Base-by-base conservation (phyloP, 1,140 invertebrate genomes). In the Cydia strobilella region DNA sequence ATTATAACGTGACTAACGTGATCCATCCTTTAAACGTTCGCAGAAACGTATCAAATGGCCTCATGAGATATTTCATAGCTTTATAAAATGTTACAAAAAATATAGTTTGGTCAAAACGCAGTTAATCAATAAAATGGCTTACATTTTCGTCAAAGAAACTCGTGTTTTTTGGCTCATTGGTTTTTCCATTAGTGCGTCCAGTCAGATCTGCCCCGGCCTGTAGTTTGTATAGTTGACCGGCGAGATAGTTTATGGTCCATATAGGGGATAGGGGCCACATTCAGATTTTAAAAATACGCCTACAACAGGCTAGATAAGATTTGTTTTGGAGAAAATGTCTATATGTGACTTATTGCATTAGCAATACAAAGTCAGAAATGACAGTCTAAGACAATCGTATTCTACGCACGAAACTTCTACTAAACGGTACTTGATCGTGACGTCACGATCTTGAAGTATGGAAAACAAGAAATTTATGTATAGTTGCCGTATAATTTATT, bases 101-200 rank as follows among this genome's bases (percentile, higher is more conserved):
- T 13, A 66, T 66, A 35, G 65, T 69, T 39, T 42, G 27, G 31
- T 5, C 15, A 20, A 20, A 42, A 6, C 1, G 65, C 35, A 13
- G 63, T 66, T 39, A 15, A 69, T 69, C 65, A 69, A 42, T 69
- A 69, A 35, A 69, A 69, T 42, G 35, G 31, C 31, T 42, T 18
- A 35, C 35, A 69, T 35, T 69, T 18, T 69, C 27, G 66, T 75
- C 66, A 59, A 59, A n/a, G 74, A 13, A 51, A 75, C 48, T 72
- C 18, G 35, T 45, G 51, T 75, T 75, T 72, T 75, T 65, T 72
- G 75, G 45, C 20, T 27, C 51, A 75, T 75, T 75, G 75, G 59
- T 75, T 75, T 73, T 75, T 75, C 75, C 59, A 54, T 31, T 66
- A 75, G 31, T 75, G 69, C 15, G 25, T 63, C 7, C 48, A 35